phyloP scores from a whole-genome alignment of 2,113 vertebrate species.

The Rallus limicola region DNA sequence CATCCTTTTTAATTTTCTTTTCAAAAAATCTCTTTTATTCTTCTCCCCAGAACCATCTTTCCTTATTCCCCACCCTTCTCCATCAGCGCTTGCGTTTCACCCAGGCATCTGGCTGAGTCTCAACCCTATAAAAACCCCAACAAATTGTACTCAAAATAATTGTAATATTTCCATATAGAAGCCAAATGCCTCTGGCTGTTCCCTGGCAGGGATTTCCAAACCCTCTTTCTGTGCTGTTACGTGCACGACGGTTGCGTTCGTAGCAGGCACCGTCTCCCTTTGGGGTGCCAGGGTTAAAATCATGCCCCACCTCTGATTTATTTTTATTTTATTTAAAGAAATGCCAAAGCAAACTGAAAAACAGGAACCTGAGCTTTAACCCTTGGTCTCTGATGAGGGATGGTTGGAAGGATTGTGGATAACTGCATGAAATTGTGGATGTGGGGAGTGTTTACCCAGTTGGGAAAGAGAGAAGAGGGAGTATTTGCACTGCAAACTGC shows the following conservation, averaged over 20 bases:
- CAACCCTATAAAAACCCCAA: not conserved
- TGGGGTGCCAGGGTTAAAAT: not conserved
- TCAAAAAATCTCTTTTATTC: no score
- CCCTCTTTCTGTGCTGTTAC: not conserved
- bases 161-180: not conserved
- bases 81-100: not conserved
- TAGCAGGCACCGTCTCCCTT: not conserved
- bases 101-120: not conserved
- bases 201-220: not conserved
- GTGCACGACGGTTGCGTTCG: fast-evolving
- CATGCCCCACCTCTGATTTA: not conserved
- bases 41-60: not conserved
- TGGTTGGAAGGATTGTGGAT: not conserved
- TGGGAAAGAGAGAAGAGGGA: conserved; percentile 31
- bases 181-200: not conserved
- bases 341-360: not conserved
- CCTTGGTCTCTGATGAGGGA: not conserved
- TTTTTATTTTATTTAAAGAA: not conserved
- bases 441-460: not conserved
- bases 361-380: not conserved
- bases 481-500: conserved; percentile 23
- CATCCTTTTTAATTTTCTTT: not conserved
- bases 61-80: not conserved
- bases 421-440: not conserved
- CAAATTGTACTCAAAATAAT: not conserved